These are phyloP conservation scores for Pherbina coryleti DNA, from an alignment of 2,888 invertebrate genomes.

Conservation along the genomic window DNA sequence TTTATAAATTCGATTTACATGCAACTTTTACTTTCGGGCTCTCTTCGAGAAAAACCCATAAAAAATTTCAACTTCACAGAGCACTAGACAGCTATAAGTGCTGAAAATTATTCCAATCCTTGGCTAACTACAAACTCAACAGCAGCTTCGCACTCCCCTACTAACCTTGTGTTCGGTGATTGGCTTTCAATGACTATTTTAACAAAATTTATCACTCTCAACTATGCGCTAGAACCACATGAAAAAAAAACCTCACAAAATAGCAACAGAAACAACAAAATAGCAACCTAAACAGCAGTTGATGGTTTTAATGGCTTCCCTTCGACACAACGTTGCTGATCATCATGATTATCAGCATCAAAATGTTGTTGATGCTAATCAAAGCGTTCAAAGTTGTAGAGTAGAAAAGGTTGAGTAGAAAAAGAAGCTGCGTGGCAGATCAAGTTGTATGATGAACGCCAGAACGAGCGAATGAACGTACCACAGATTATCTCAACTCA, in stretches of 20 bases:
- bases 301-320: constrained; percentile 14
- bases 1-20: too few relatives aligned
- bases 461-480: too few relatives aligned
- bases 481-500: too few relatives aligned
- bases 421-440: too few relatives aligned
- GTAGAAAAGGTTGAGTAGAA: too few relatives aligned
- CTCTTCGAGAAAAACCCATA: too few relatives aligned
- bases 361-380: constrained; percentile 23
- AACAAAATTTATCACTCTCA: neutral
- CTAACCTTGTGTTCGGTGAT: neutral
- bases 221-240: neutral
- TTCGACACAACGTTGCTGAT: constrained; percentile 13
- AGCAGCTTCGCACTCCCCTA: neutral
- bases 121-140: too few relatives aligned
- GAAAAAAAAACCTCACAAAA: neutral
- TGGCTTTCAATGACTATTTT: constrained; percentile 8
- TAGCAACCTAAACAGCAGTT: neutral
- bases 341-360: constrained; percentile 5
- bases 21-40: too few relatives aligned
- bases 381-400: neutral
- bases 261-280: neutral
- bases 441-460: too few relatives aligned
- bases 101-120: too few relatives aligned
- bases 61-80: too few relatives aligned
- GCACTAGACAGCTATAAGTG: too few relatives aligned